A percentile compares a stretch with the other conserved stretches of the same genome.
These are phyloP conservation scores for Drosophila grimshawi DNA, from an alignment of 1,140 invertebrate genomes.

Conservation along the genomic window DNA sequence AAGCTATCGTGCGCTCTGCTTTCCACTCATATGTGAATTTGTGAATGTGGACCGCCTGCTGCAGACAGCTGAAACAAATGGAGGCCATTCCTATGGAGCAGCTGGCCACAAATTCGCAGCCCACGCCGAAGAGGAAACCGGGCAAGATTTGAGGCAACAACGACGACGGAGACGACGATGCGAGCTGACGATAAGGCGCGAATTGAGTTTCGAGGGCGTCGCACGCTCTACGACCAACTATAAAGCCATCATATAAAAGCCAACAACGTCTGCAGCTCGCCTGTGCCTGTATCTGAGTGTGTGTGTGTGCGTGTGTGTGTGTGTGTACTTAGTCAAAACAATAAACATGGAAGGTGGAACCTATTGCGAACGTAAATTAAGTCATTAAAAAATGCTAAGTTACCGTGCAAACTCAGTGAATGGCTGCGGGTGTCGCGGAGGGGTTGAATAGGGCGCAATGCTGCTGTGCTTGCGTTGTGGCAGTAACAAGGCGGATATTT, in stretches of 20 bases:
- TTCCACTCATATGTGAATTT: slow-evolving; percentile 27
- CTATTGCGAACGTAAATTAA: slow-evolving; percentile 83
- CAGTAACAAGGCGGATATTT: slow-evolving; percentile 63
- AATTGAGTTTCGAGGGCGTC: slow-evolving; percentile 72
- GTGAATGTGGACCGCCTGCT: slow-evolving; percentile 37
- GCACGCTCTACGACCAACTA: slow-evolving; percentile 71
- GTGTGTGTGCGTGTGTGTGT: slow-evolving; percentile 17
- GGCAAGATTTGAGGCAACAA: slow-evolving; percentile 48
- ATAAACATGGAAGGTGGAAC: slow-evolving; percentile 82
- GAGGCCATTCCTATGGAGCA: slow-evolving; percentile 52
- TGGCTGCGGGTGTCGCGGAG: slow-evolving; percentile 22
- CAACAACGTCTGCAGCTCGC: slow-evolving; percentile 19
- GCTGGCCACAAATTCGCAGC: slow-evolving; percentile 69
- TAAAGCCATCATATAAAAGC: slow-evolving; percentile 60
- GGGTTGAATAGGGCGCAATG: neutral
- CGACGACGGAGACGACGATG: slow-evolving; percentile 54
- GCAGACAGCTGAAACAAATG: slow-evolving; percentile 48
- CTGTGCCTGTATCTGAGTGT: neutral
- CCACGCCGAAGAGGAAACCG: slow-evolving; percentile 73
- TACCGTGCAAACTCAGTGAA: slow-evolving; percentile 36
- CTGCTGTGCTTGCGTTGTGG: slow-evolving; percentile 30
- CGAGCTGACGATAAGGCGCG: slow-evolving; percentile 66
- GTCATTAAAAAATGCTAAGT: slow-evolving; percentile 82
- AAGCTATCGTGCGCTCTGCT: slow-evolving; percentile 38
- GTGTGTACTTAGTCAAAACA: slow-evolving; percentile 77